These are phyloP conservation scores for Telmatochromis sp. DNA, from an alignment of 2,113 vertebrate genomes.

Conservation along the genomic window DNA sequence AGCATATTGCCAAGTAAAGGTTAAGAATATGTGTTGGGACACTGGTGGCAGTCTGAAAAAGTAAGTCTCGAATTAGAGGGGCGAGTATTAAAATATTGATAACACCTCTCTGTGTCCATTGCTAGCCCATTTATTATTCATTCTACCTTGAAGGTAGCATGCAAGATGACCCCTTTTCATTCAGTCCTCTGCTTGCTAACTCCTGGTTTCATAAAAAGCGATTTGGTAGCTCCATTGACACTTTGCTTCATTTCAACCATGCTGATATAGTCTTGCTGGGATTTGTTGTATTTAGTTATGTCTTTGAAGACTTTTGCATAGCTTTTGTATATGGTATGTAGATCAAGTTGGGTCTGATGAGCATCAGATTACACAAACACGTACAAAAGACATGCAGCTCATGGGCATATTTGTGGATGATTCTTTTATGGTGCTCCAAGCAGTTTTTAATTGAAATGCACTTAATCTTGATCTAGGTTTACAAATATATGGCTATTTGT, in stretches of 20 bases:
- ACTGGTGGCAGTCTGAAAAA: constrained; percentile 35
- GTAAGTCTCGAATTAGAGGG: constrained; percentile 63
- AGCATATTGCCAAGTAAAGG: constrained; percentile 7
- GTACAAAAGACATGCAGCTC: neutral
- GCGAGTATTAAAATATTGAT: constrained; percentile 85
- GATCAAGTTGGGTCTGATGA: neutral
- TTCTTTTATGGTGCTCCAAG: neutral
- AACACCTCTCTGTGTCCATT: constrained; percentile 79
- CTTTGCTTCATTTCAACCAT: constrained; percentile 28
- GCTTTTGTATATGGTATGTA: neutral
- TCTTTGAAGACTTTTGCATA: neutral
- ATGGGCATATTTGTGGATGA: neutral
- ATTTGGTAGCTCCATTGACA: constrained; percentile 23
- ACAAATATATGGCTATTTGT: neutral
- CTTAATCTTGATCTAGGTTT: neutral
- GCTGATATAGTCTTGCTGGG: neutral
- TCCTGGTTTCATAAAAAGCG: constrained; percentile 13
- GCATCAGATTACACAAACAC: neutral
- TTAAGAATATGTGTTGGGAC: constrained; percentile 46
- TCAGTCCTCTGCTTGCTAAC: constrained; percentile 64
- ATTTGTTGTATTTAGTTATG: neutral
- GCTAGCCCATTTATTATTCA: constrained; percentile 89
- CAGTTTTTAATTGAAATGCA: neutral
- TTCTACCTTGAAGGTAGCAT: constrained; percentile 85
- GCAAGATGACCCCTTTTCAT: constrained; percentile 70